These are phyloP conservation scores for Pemphigus obesinymphae DNA, from an alignment of 1,140 invertebrate species.

Conservation along the genomic window DNA sequence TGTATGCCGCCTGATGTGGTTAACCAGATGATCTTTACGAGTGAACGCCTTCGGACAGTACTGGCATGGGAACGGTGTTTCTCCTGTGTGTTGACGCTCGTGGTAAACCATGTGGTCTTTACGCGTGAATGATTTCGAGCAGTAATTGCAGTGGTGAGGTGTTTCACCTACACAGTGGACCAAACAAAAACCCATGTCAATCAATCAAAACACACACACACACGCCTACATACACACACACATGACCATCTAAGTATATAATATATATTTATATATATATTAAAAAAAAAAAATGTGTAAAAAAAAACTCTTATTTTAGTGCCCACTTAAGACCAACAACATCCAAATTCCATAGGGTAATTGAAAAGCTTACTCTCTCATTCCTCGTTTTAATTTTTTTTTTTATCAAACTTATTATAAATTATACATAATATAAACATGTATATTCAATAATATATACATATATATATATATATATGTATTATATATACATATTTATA, in stretches of 20 bases:
- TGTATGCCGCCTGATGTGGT: conserved; percentile 69
- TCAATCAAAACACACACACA: conserved; percentile 38
- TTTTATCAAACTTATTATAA: not conserved
- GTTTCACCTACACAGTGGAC: conserved; percentile 76
- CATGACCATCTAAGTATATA: conserved; percentile 13
- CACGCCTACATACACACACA: not conserved
- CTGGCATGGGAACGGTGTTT: conserved; percentile 74
- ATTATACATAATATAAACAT: not conserved
- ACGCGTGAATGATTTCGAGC: conserved; percentile 75
- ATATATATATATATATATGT: not conserved
- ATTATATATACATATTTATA: not conserved
- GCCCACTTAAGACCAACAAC: conserved; percentile 34
- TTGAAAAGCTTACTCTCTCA: conserved; percentile 23
- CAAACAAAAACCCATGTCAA: conserved; percentile 68
- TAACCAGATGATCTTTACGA: conserved; percentile 74
- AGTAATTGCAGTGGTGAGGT: conserved; percentile 78
- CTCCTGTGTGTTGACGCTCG: conserved; percentile 75
- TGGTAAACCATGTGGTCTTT: conserved; percentile 79
- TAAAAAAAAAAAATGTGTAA: not conserved
- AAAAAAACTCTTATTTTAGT: conserved; percentile 33
- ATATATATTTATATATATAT: conserved; percentile 2
- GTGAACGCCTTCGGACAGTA: conserved; percentile 80
- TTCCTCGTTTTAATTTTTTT: conserved; percentile 5
- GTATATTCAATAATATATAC: not conserved
- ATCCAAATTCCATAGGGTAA: not conserved